Evolutionary conservation across 2,888 invertebrate genomes (phyloP).

Genomic region (Napeogenes sylphis): DNA sequence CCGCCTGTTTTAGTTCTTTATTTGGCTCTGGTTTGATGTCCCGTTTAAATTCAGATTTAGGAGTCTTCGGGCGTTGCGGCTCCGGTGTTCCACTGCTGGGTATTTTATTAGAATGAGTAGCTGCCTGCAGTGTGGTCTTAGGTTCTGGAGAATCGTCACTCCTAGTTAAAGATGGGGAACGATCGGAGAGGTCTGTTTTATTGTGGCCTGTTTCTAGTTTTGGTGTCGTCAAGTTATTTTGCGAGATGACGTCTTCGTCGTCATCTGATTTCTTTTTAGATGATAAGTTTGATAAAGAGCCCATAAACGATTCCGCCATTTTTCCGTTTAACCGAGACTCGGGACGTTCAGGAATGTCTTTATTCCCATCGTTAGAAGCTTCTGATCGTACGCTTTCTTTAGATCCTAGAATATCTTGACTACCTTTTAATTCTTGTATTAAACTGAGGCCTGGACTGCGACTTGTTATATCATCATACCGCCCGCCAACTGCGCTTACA

Average conservation of each 20-base stretch:
- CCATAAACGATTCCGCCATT: constrained; percentile 73
- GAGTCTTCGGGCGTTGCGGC: constrained; percentile 61
- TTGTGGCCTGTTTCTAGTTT: constrained; percentile 47
- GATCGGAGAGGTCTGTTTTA: constrained; percentile 61
- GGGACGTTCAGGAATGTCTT: constrained; percentile 58
- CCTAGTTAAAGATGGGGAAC: constrained; percentile 70
- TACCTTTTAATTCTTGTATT: constrained; percentile 70
- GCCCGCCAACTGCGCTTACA: constrained; percentile 68
- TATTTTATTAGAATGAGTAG: constrained; percentile 47
- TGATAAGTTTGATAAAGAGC: constrained; percentile 55
- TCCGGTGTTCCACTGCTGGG: constrained; percentile 56
- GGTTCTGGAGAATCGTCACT: constrained; percentile 74
- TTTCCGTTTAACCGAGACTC: constrained; percentile 69
- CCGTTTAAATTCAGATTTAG: constrained; percentile 53
- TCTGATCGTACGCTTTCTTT: constrained; percentile 67
- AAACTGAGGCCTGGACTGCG: constrained; percentile 65
- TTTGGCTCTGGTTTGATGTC: constrained; percentile 41
- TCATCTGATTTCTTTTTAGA: constrained; percentile 63
- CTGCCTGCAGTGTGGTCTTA: constrained; percentile 48
- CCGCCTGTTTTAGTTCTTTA: constrained; percentile 42
- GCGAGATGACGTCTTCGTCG: constrained; percentile 66
- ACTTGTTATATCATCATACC: constrained; percentile 57
- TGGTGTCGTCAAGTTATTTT: constrained; percentile 46
- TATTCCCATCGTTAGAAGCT: constrained; percentile 48
- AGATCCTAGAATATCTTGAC: constrained; percentile 64